phyloP scores from a whole-genome alignment of 2,888 invertebrate genomes.

The Philopedon plagiatum region DNA sequence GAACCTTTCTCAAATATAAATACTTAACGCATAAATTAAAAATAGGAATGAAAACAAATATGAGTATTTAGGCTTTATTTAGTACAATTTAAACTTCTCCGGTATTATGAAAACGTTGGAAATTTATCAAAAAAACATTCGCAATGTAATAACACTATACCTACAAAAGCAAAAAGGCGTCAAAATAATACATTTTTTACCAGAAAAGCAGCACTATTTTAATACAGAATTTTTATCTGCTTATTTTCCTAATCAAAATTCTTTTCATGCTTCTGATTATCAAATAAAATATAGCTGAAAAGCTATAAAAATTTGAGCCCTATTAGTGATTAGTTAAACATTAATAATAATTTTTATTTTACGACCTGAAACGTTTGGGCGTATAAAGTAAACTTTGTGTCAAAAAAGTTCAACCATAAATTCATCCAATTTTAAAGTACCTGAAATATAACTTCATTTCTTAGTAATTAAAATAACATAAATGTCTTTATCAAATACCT shows the following conservation, averaged over 20 bases:
- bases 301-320: background rate
- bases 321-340: background rate
- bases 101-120: too few relatives aligned
- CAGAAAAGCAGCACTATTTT: too few relatives aligned
- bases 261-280: background rate
- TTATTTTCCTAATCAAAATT: too few relatives aligned
- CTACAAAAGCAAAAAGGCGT: too few relatives aligned
- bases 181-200: too few relatives aligned
- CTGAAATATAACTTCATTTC: background rate
- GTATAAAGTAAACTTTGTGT: background rate
- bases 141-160: too few relatives aligned
- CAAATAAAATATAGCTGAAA: background rate
- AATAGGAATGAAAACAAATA: too few relatives aligned
- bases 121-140: too few relatives aligned
- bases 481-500: background rate
- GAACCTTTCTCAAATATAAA: too few relatives aligned
- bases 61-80: too few relatives aligned
- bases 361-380: background rate
- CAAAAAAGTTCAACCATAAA: slow-evolving; percentile 3
- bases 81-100: too few relatives aligned
- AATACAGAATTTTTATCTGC: background rate
- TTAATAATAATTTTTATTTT: background rate
- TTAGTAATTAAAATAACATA: background rate
- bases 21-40: too few relatives aligned
- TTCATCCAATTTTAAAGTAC: background rate